phyloP scores from a whole-genome alignment of 2,888 invertebrate genomes.

The Acronicta alni region DNA sequence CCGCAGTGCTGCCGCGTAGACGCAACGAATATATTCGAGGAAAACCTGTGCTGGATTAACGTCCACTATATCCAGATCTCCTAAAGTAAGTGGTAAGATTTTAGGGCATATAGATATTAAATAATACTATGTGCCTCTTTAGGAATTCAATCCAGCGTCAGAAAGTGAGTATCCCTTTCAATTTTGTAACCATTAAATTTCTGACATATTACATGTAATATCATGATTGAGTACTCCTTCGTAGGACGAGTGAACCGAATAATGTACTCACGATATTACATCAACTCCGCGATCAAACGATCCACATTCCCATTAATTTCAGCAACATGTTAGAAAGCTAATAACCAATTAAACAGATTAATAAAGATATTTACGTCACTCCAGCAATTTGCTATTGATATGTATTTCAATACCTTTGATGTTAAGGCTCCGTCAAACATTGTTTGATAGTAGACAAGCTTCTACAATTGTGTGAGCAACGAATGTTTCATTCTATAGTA shows the following conservation, averaged over 20 bases:
- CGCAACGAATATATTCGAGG: too few species aligned
- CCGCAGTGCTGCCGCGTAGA: too few species aligned
- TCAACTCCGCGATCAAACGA: constrained; percentile 74
- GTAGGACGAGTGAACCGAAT: constrained; percentile 37
- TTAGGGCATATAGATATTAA: too few species aligned
- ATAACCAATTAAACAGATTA: constrained; percentile 88
- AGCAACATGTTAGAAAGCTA: constrained; percentile 75
- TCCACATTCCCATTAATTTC: constrained; percentile 81
- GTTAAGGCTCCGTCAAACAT: constrained; percentile 76
- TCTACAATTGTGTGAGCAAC: constrained; percentile 65
- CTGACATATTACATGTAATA: constrained; percentile 52
- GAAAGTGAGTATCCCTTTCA: not conserved
- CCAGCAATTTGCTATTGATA: constrained; percentile 81
- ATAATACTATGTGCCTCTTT: too few species aligned
- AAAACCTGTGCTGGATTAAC: too few species aligned
- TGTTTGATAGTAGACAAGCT: constrained; percentile 78
- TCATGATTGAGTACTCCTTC: constrained; percentile 53
- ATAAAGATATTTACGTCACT: constrained; percentile 83
- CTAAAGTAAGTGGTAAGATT: too few species aligned
- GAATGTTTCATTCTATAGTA: constrained; percentile 60
- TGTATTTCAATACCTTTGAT: constrained; percentile 79
- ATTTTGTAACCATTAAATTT: constrained; percentile 31
- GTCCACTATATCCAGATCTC: too few species aligned
- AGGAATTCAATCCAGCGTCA: not conserved
- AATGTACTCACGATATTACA: constrained; percentile 38